These are phyloP conservation scores for Drosophila arawakana DNA, from an alignment of 1,140 invertebrate genomes.

Conservation along the genomic window DNA sequence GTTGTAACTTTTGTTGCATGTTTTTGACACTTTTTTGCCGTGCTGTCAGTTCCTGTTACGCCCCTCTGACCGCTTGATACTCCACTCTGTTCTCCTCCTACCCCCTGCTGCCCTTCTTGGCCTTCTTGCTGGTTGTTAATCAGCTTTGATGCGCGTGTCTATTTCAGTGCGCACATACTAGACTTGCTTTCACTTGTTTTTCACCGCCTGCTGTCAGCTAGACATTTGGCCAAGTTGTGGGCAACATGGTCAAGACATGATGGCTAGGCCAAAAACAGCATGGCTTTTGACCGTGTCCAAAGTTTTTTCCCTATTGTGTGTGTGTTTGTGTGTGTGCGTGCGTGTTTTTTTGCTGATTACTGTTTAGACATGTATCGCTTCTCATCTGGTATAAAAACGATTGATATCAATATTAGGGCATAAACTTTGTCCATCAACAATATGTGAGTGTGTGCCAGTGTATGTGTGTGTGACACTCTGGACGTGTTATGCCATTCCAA, in stretches of 20 bases:
- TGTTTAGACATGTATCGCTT: conserved; percentile 43
- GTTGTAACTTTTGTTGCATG: conserved; percentile 68
- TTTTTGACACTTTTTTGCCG: conserved; percentile 72
- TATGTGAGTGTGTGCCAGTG: conserved; percentile 2
- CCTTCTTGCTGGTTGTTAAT: conserved; percentile 57
- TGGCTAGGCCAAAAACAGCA: neutral
- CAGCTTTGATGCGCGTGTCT: conserved; percentile 73
- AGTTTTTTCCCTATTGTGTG: conserved; percentile 37
- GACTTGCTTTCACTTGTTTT: conserved; percentile 13
- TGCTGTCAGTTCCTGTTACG: conserved; percentile 29
- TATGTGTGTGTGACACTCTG: conserved; percentile 9
- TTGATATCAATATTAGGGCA: conserved; percentile 75
- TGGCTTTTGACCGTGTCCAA: conserved; percentile 28
- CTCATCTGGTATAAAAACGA: conserved; percentile 66
- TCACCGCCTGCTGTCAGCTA: conserved; percentile 65
- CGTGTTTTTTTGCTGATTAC: conserved; percentile 68
- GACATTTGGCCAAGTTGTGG: conserved; percentile 27
- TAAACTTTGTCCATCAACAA: conserved; percentile 51
- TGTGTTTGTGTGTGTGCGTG: conserved; percentile 22
- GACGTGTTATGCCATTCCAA: conserved; percentile 32
- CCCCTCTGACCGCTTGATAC: neutral
- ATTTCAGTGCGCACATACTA: conserved; percentile 14
- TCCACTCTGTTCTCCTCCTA: neutral
- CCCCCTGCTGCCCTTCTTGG: neutral
- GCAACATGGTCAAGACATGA: neutral